Conservation (phyloP, 2,113 vertebrate genomes). For the Campylorhamphus procurvoides region DNA sequence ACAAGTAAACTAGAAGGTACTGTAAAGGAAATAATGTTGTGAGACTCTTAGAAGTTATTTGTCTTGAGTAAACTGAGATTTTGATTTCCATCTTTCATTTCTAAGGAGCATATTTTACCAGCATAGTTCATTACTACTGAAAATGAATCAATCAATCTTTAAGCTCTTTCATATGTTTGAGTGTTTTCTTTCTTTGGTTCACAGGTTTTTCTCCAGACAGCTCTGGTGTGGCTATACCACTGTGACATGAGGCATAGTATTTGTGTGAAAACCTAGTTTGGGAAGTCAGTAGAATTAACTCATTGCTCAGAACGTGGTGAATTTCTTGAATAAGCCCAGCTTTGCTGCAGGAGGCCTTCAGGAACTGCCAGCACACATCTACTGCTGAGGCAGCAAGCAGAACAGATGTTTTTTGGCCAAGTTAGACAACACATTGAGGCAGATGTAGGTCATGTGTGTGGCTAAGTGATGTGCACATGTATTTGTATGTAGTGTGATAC, state of each 20-base stretch:
- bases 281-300: neutral
- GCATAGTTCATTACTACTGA: neutral
- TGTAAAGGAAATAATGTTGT: neutral
- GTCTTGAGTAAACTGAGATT: neutral
- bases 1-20: neutral
- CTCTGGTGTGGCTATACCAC: neutral
- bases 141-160: neutral
- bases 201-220: neutral
- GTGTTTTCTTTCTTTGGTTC: neutral
- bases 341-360: neutral
- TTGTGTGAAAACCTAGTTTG: neutral
- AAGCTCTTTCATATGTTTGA: neutral
- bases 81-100: neutral
- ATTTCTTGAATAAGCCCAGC: neutral
- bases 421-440: neutral
- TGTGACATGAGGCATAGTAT: neutral
- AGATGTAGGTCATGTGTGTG: neutral
- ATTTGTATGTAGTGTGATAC: neutral
- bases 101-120: neutral
- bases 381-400: neutral
- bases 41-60: neutral
- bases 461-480: fast-evolving
- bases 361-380: neutral
- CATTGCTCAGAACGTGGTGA: neutral
- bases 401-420: neutral